Conservation (phyloP, 2,888 invertebrate species). For the Cetonia aurata region DNA sequence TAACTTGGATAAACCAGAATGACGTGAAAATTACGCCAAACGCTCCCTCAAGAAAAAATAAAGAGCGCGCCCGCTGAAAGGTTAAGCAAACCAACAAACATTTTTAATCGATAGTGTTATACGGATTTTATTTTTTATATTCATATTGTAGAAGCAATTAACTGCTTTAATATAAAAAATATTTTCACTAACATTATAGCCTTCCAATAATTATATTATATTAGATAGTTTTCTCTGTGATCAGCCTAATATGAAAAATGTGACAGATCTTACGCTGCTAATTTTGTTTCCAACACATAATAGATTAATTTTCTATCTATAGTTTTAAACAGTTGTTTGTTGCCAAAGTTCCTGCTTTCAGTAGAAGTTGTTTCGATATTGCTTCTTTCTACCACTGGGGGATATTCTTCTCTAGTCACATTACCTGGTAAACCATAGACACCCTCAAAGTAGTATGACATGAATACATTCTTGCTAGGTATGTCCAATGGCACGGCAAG, state of each 20-base stretch:
- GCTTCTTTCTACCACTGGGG: slow-evolving; percentile 52
- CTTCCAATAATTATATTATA: too few relatives aligned
- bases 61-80: too few relatives aligned
- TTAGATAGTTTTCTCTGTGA: too few relatives aligned
- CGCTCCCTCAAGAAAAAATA: too few relatives aligned
- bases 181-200: too few relatives aligned
- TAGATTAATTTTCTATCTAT: slow-evolving; percentile 57
- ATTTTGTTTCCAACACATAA: slow-evolving; percentile 56
- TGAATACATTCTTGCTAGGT: slow-evolving; percentile 76
- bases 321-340: slow-evolving; percentile 2
- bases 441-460: slow-evolving; percentile 82
- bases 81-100: too few relatives aligned
- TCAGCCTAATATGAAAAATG: neutral
- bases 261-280: slow-evolving; percentile 55
- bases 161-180: too few relatives aligned
- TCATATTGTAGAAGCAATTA: too few relatives aligned
- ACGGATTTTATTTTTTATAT: too few relatives aligned
- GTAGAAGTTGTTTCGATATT: neutral
- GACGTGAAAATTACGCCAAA: too few relatives aligned
- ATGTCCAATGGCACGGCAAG: slow-evolving; percentile 79
- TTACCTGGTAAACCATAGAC: slow-evolving; percentile 75
- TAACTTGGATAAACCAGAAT: too few relatives aligned
- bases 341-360: neutral
- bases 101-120: too few relatives aligned
- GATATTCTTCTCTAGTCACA: slow-evolving; percentile 59